Conservation (phyloP, 2,888 invertebrate species). For the Hypena proboscidalis region DNA sequence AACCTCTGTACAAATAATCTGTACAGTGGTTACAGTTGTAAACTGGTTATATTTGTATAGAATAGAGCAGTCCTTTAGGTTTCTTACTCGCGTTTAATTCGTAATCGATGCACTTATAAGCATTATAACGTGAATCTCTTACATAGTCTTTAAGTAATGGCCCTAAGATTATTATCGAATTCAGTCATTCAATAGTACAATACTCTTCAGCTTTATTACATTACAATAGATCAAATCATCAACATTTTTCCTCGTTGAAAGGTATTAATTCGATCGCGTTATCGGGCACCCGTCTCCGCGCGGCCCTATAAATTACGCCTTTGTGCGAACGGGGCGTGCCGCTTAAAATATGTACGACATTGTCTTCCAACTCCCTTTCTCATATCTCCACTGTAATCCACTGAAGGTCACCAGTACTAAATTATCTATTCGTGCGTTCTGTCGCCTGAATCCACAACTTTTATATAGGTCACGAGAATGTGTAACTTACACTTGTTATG, state of each 20-base stretch:
- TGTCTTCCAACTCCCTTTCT: slow-evolving; percentile 78
- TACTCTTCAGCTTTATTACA: slow-evolving; percentile 71
- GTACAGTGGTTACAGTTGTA: no score
- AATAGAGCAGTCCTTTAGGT: no score
- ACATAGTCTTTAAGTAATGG: no score
- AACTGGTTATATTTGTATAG: no score
- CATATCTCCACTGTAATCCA: slow-evolving; percentile 73
- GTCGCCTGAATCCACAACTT: slow-evolving; percentile 57
- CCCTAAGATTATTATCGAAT: no score
- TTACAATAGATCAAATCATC: slow-evolving; percentile 11
- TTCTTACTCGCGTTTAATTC: no score
- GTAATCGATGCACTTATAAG: no score
- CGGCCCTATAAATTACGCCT: slow-evolving; percentile 83
- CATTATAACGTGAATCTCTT: no score
- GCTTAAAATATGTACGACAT: slow-evolving; percentile 84
- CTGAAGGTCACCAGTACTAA: slow-evolving; percentile 72
- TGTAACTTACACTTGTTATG: slow-evolving; percentile 37
- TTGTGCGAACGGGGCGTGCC: slow-evolving; percentile 82
- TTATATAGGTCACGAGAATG: slow-evolving; percentile 61
- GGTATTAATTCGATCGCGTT: slow-evolving; percentile 85
- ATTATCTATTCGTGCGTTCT: slow-evolving; percentile 69
- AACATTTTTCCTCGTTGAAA: slow-evolving; percentile 45
- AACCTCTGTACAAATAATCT: no score
- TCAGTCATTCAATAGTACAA: no score
- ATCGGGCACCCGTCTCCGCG: slow-evolving; percentile 83